Conservation (phyloP, 1,140 invertebrate species). For the Anagrus nilaparvatae region DNA sequence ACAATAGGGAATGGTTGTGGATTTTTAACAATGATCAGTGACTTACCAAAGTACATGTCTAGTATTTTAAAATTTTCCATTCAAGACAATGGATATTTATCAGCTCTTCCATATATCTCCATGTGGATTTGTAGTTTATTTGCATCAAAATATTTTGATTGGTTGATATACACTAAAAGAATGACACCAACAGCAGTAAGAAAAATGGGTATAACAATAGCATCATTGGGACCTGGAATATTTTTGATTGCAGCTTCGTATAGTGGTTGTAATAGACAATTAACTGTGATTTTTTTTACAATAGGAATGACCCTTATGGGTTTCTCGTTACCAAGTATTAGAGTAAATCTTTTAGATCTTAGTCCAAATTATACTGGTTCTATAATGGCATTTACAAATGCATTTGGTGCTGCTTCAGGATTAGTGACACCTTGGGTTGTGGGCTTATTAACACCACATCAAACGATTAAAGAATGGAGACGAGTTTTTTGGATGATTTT, state of each 20-base stretch:
- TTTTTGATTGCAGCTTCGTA: conserved; percentile 72
- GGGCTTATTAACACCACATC: conserved; percentile 60
- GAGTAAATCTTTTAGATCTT: conserved; percentile 72
- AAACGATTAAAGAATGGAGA: conserved; percentile 41
- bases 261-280: conserved; percentile 50
- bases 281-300: conserved; percentile 45
- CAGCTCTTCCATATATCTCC: conserved; percentile 56
- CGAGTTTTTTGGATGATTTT: neutral
- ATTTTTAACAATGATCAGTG: conserved; percentile 80
- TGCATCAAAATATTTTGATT: conserved; percentile 56
- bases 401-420: conserved; percentile 39
- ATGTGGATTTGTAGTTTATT: conserved; percentile 62
- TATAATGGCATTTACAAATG: conserved; percentile 73
- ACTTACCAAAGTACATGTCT: conserved; percentile 81
- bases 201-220: conserved; percentile 61
- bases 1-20: conserved; percentile 78
- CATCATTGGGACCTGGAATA: conserved; percentile 59
- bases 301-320: conserved; percentile 66
- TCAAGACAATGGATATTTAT: conserved; percentile 52
- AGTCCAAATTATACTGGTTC: conserved; percentile 72
- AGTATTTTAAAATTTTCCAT: conserved; percentile 82
- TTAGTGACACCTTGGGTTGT: conserved; percentile 63
- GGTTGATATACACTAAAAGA: conserved; percentile 47
- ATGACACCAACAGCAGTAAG: conserved; percentile 50
- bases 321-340: conserved; percentile 62